Evolutionary conservation across 2,797 vertebrate genomes (phyloP).

Genomic region (Brachyalestes nurse): DNA sequence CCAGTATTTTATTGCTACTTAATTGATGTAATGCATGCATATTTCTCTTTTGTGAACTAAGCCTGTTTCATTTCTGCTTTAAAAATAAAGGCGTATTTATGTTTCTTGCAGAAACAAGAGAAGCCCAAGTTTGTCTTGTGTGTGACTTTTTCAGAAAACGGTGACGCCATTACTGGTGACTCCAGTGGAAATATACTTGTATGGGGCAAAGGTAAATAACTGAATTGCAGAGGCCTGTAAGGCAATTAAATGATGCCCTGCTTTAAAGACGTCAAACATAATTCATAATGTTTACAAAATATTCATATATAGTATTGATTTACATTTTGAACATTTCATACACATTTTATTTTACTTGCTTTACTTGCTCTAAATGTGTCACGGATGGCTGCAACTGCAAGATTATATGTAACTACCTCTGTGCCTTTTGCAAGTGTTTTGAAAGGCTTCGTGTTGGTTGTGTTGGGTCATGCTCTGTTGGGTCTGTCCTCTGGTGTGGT

Average conservation of each 20-base stretch:
- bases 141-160: constrained; percentile 97
- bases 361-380: too few species aligned
- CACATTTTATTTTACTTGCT: neutral
- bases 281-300: constrained; percentile 7
- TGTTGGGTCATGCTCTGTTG: constrained; percentile 19
- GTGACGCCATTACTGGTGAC: constrained; percentile 96
- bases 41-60: constrained; percentile 27
- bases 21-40: neutral
- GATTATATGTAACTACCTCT: neutral
- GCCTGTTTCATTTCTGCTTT: constrained; percentile 41
- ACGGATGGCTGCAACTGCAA: constrained; percentile 9
- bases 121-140: constrained; percentile 99
- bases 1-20: too few species aligned
- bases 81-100: constrained; percentile 63
- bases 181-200: constrained; percentile 97
- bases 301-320: neutral
- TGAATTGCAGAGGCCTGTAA: neutral
- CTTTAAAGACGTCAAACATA: constrained; percentile 15
- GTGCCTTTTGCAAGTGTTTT: neutral
- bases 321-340: constrained; percentile 17
- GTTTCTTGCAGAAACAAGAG: constrained; percentile 92
- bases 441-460: neutral
- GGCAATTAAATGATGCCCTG: neutral
- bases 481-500: constrained; percentile 18
- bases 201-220: constrained; percentile 94